Percentiles rank a stretch among this genome's conserved stretches.
phyloP scores from a whole-genome alignment of 2,797 vertebrate species.

The Rhincodon typus region DNA sequence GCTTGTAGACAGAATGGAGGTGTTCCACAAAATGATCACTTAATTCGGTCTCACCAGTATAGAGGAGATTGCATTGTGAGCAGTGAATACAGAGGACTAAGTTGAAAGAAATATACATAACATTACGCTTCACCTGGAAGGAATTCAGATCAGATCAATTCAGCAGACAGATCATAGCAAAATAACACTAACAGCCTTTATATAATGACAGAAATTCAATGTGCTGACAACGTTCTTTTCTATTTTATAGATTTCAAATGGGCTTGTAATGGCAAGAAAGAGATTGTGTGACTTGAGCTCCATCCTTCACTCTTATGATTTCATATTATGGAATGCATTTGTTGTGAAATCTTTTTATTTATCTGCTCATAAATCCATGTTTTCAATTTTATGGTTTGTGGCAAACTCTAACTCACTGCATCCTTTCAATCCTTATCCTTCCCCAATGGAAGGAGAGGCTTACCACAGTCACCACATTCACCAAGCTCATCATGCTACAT shows the following conservation, averaged over 20 bases:
- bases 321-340: background rate
- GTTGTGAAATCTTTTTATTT: background rate
- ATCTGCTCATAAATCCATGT: background rate
- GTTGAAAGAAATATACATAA: background rate
- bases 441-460: background rate
- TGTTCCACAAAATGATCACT: background rate
- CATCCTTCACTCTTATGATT: background rate
- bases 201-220: background rate
- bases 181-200: background rate
- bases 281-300: background rate
- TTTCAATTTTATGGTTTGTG: conserved; percentile 25
- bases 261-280: background rate
- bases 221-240: background rate
- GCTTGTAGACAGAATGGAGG: background rate
- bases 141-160: background rate
- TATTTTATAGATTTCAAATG: background rate
- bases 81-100: background rate
- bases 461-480: background rate
- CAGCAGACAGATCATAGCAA: conserved; percentile 6
- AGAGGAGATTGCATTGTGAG: background rate
- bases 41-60: too few relatives aligned
- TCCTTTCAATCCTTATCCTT: background rate
- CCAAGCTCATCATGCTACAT: background rate
- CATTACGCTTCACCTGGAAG: background rate
- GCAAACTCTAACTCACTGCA: background rate